Conservation (phyloP, 2,888 invertebrate genomes). For the Megalurothrips usitatus region DNA sequence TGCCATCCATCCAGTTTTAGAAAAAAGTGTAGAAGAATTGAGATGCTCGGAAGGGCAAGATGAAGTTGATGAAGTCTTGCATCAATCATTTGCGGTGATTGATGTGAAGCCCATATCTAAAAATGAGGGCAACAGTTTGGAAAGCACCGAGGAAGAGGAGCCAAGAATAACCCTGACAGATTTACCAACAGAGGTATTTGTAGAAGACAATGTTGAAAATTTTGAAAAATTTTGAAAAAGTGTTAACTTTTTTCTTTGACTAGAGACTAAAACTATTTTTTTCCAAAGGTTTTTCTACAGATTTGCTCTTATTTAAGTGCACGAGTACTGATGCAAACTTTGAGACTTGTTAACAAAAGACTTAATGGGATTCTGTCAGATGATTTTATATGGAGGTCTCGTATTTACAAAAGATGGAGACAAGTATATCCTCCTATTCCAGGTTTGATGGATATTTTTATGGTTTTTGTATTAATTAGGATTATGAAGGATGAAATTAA, state of each 20-base stretch:
- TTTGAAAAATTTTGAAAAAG: background rate
- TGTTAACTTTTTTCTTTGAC: background rate
- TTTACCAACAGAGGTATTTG: background rate
- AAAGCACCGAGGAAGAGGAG: background rate
- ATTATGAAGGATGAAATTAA: no score
- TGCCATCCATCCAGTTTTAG: background rate
- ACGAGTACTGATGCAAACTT: background rate
- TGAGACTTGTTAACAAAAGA: slow-evolving; percentile 11
- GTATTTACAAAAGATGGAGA: background rate
- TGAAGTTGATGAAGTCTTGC: background rate
- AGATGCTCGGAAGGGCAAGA: background rate
- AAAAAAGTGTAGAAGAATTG: background rate
- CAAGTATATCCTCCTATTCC: background rate
- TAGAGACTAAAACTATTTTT: background rate
- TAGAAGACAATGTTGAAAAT: background rate
- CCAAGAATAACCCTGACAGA: background rate
- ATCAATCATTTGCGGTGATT: background rate
- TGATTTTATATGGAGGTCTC: slow-evolving; percentile 8
- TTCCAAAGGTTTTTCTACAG: background rate
- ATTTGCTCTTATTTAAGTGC: slow-evolving; percentile 5
- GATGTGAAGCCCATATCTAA: background rate
- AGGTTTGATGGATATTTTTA: background rate
- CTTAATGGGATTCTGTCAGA: background rate
- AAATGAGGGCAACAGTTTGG: background rate
- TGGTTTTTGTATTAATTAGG: background rate